Conservation (phyloP, 2,797 vertebrate species). For the Sebastes dallii region DNA sequence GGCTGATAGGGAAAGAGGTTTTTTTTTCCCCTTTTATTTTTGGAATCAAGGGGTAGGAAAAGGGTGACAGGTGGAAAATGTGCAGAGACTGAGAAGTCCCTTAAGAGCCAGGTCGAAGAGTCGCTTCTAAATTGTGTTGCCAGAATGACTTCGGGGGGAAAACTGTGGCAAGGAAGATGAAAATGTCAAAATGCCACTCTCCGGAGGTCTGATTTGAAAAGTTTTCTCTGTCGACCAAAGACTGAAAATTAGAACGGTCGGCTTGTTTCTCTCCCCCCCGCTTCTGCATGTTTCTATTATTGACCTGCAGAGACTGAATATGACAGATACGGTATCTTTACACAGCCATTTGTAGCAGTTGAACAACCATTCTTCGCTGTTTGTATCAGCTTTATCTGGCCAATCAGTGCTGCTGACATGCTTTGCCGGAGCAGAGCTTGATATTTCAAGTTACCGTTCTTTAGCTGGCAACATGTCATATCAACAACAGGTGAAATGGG, state of each 20-base stretch:
- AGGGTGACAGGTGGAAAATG: conserved; percentile 76
- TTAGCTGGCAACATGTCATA: conserved; percentile 23
- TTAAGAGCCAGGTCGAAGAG: conserved; percentile 66
- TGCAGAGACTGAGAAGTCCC: conserved; percentile 63
- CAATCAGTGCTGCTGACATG: conserved; percentile 41
- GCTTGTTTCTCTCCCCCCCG: conserved; percentile 18
- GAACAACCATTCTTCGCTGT: conserved; percentile 13
- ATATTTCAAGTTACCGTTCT: conserved; percentile 41
- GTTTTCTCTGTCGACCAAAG: conserved; percentile 49
- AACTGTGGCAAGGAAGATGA: conserved; percentile 67
- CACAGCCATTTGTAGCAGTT: conserved; percentile 33
- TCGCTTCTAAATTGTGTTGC: conserved; percentile 72
- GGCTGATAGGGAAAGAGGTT: conserved; percentile 59
- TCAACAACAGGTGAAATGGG: conserved; percentile 46
- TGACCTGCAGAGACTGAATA: conserved; percentile 44
- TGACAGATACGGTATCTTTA: conserved; percentile 47
- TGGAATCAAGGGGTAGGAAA: conserved; percentile 67
- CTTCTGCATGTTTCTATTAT: conserved; percentile 21
- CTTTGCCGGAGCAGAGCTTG: conserved; percentile 46
- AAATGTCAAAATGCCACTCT: conserved; percentile 75
- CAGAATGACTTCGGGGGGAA: conserved; percentile 70
- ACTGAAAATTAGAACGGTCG: conserved; percentile 48
- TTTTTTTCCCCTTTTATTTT: conserved; percentile 61
- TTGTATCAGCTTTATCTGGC: conserved; percentile 47
- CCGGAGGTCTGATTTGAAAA: conserved; percentile 68